phyloP scores from a whole-genome alignment of 2,113 vertebrate genomes.

The Polypterus bichir region DNA sequence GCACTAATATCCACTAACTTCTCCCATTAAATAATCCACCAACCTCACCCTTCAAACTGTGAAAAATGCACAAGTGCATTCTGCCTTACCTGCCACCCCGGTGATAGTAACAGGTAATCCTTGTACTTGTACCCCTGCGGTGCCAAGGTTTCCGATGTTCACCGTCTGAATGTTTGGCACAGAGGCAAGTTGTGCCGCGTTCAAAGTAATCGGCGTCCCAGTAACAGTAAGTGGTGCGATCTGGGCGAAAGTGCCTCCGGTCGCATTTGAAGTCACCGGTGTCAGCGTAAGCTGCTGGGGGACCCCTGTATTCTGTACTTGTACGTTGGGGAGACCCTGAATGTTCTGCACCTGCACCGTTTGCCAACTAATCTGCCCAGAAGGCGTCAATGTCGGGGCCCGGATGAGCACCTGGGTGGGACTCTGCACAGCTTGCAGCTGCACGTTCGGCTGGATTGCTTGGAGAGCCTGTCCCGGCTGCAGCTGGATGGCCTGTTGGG shows the following conservation, averaged over 20 bases:
- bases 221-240: conserved; percentile 79
- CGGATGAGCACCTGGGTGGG: conserved; percentile 92
- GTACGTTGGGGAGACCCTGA: conserved; percentile 65
- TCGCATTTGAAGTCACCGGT: conserved; percentile 64
- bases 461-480: conserved; percentile 76
- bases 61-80: not conserved
- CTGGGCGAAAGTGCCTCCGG: conserved; percentile 65
- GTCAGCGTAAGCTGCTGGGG: conserved; percentile 87
- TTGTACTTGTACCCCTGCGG: conserved; percentile 87
- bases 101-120: conserved; percentile 93
- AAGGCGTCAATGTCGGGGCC: conserved; percentile 85
- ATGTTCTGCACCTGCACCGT: conserved; percentile 87
- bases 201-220: conserved; percentile 84
- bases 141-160: conserved; percentile 82
- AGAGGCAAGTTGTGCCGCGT: conserved; percentile 84
- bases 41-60: not conserved
- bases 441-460: conserved; percentile 77
- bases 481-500: conserved; percentile 75
- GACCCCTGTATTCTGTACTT: conserved; percentile 78
- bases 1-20: too few species aligned
- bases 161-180: conserved; percentile 92
- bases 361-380: conserved; percentile 95
- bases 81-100: conserved; percentile 77
- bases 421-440: conserved; percentile 79
- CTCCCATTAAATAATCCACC: too few species aligned